Evolutionary conservation across 2,888 invertebrate species (phyloP).

Genomic region (Harpalus rufipes): DNA sequence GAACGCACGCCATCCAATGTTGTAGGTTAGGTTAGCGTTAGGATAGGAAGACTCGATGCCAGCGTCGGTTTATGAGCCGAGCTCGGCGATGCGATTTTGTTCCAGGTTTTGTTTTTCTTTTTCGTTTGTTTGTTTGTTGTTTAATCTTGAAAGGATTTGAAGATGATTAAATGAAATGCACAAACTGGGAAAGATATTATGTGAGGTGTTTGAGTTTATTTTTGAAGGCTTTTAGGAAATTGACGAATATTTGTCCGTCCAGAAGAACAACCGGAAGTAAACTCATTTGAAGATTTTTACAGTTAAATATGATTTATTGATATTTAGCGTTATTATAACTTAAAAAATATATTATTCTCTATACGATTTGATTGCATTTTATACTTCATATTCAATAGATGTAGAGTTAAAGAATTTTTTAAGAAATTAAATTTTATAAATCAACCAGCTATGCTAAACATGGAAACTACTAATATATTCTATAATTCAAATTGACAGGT

Average conservation of each 20-base stretch:
- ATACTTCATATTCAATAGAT: too few species aligned
- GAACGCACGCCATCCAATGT: slow-evolving; percentile 30
- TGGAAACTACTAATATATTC: too few species aligned
- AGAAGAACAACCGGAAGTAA: too few species aligned
- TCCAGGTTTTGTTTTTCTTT: slow-evolving; percentile 5
- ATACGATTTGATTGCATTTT: too few species aligned
- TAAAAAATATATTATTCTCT: too few species aligned
- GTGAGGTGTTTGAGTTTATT: background rate
- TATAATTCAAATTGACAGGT: too few species aligned
- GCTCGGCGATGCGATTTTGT: slow-evolving; percentile 29
- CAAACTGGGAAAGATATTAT: background rate
- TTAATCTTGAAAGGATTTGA: slow-evolving; percentile 48
- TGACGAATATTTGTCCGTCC: background rate
- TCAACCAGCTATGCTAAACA: too few species aligned
- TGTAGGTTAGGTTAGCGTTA: slow-evolving; percentile 25
- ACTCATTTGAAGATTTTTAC: too few species aligned
- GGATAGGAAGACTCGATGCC: background rate
- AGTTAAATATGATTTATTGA: too few species aligned
- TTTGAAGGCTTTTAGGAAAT: background rate
- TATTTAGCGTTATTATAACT: too few species aligned
- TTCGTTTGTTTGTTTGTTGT: slow-evolving; percentile 14
- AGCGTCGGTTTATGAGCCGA: slow-evolving; percentile 34
- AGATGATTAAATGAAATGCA: slow-evolving; percentile 43
- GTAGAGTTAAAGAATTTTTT: too few species aligned
- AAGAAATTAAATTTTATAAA: too few species aligned